Conservation (phyloP, 2,113 vertebrate species). For the Urocynchramus pylzowi region DNA sequence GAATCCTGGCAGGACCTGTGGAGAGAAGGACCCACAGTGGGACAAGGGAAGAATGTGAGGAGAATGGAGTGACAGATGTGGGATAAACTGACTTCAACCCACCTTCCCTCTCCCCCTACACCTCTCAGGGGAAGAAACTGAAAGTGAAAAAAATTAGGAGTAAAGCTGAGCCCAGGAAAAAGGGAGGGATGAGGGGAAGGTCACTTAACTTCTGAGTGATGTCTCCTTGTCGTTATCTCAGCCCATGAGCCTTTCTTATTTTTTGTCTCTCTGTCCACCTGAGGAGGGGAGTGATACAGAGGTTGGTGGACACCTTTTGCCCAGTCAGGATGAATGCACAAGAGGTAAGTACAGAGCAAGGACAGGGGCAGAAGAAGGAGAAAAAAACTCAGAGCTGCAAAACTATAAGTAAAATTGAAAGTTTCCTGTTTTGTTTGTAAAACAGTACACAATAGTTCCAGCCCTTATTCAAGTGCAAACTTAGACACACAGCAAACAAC, state of each 20-base stretch:
- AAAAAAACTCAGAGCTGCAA: background rate
- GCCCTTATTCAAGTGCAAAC: background rate
- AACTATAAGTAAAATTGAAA: background rate
- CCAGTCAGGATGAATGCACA: background rate
- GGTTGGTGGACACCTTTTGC: background rate
- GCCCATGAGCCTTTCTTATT: background rate
- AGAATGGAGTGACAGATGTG: fast-evolving
- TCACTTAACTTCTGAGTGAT: background rate
- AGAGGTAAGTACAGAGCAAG: background rate
- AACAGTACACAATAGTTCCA: background rate
- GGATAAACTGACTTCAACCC: background rate
- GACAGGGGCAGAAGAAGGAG: background rate
- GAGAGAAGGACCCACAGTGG: background rate
- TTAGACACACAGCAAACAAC: background rate
- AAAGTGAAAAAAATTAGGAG: background rate
- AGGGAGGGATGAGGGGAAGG: background rate
- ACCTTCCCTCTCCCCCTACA: background rate
- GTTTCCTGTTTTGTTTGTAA: background rate
- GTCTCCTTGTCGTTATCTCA: background rate
- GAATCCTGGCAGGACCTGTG: background rate
- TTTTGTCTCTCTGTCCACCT: background rate
- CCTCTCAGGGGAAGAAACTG: fast-evolving
- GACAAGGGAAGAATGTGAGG: background rate
- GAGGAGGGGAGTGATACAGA: background rate
- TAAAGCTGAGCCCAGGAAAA: background rate